These are phyloP conservation scores for Pissodes strobi DNA, from an alignment of 1,140 invertebrate genomes.

Conservation along the genomic window DNA sequence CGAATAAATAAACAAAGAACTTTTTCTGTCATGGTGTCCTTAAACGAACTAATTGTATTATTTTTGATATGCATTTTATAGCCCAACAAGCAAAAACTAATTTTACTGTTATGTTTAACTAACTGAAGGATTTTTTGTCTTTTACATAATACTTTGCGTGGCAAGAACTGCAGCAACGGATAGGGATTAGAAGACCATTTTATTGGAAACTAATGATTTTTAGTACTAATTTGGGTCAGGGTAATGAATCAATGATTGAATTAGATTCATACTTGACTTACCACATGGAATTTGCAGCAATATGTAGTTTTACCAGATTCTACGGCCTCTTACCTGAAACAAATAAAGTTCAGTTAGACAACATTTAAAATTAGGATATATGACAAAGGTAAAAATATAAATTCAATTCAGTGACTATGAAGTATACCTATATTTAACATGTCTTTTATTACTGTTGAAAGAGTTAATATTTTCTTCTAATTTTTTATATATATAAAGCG, in stretches of 20 bases:
- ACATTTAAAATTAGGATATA: no score
- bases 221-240: background rate
- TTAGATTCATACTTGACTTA: background rate
- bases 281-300: conserved; percentile 3
- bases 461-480: no score
- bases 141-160: background rate
- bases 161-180: background rate
- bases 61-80: background rate
- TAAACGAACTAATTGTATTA: no score
- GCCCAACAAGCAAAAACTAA: background rate
- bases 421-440: no score
- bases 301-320: no score
- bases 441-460: no score
- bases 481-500: no score
- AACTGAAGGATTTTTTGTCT: background rate
- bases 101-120: background rate
- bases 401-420: no score
- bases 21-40: background rate
- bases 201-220: background rate
- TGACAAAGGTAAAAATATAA: no score
- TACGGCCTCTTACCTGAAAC: background rate
- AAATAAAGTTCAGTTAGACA: no score
- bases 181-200: background rate
- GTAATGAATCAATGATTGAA: background rate
- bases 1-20: background rate